These are phyloP conservation scores for Oryzias celebensis DNA, from an alignment of 2,113 vertebrate genomes.

Conservation along the genomic window DNA sequence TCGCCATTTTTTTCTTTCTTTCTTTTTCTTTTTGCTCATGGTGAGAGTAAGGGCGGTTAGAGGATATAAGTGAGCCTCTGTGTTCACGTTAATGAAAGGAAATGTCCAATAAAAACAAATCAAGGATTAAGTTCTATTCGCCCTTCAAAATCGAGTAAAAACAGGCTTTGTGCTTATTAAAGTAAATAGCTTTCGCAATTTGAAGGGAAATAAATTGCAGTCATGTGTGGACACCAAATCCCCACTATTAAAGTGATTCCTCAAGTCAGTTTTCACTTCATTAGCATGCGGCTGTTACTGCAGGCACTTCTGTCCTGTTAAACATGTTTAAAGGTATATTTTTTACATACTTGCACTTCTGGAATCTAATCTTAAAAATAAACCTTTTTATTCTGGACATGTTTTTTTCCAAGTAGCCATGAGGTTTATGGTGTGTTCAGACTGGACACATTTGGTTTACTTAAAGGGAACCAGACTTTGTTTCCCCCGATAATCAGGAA, in stretches of 20 bases:
- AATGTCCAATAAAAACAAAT: conserved; percentile 22
- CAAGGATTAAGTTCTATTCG: background rate
- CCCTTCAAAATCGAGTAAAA: conserved; percentile 1
- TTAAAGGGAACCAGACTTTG: too few relatives aligned
- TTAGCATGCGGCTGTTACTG: background rate
- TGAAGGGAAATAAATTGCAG: conserved; percentile 10
- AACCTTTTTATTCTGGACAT: background rate
- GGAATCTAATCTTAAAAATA: background rate
- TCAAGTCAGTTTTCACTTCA: conserved; percentile 27
- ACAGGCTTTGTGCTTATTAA: background rate
- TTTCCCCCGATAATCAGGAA: too few relatives aligned
- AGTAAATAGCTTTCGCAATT: conserved; percentile 7
- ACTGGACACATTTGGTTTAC: too few relatives aligned
- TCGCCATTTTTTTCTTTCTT: conserved; percentile 38
- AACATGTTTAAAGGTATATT: background rate
- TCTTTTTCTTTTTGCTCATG: background rate
- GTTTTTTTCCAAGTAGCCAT: background rate
- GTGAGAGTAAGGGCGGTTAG: conserved; percentile 26
- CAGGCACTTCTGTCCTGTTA: background rate
- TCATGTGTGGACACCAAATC: conserved; percentile 13
- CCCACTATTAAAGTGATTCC: conserved; percentile 17
- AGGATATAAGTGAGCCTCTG: conserved; percentile 23
- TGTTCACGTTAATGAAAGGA: conserved; percentile 30
- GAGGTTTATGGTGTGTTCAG: too few relatives aligned
- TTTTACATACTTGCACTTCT: background rate